These are phyloP conservation scores for Mantis religiosa DNA, from an alignment of 2,888 invertebrate genomes.

Conservation along the genomic window DNA sequence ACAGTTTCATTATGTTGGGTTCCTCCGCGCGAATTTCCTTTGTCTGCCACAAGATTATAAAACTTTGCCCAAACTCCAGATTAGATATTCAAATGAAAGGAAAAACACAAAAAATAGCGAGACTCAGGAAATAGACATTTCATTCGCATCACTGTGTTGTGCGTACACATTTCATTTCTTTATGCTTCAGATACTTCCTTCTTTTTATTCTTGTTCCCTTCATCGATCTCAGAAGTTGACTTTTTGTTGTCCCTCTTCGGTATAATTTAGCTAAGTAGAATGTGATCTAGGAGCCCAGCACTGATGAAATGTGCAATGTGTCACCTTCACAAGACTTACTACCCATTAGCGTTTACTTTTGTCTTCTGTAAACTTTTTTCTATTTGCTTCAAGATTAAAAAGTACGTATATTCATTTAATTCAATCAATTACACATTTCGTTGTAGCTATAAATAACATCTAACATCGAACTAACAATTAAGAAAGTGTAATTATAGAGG, in stretches of 20 bases:
- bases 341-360: too few species aligned
- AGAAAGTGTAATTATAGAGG: too few species aligned
- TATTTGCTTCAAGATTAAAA: too few species aligned
- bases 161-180: neutral
- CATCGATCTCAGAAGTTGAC: too few species aligned
- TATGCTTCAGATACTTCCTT: neutral
- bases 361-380: too few species aligned
- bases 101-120: neutral
- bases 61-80: neutral
- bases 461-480: too few species aligned
- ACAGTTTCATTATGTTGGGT: neutral
- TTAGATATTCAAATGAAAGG: neutral
- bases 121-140: neutral
- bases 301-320: too few species aligned
- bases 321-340: too few species aligned
- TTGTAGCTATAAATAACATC: too few species aligned
- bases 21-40: neutral
- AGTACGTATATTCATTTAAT: too few species aligned
- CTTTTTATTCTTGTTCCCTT: neutral
- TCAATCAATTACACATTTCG: too few species aligned
- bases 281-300: too few species aligned
- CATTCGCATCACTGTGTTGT: neutral
- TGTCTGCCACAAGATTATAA: neutral
- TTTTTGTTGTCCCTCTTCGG: neutral
- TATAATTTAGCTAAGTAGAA: neutral